Evolutionary conservation across 2,797 vertebrate species (phyloP), one percentile per base, ranked within the genome.

Genomic region (Sebastes hubbsi): DNA sequence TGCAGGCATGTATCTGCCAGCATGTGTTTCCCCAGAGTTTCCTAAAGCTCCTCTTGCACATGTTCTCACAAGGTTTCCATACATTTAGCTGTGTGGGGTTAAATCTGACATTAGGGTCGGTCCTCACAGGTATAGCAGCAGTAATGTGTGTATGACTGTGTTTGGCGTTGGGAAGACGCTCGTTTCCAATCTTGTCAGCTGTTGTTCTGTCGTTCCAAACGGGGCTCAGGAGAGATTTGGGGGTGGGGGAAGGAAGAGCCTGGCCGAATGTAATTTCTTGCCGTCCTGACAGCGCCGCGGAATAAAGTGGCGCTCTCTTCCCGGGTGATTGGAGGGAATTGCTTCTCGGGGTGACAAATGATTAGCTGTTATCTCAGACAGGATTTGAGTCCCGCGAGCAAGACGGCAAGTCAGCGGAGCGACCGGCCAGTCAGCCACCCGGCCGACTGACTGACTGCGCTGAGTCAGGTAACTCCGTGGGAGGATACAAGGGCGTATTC

Each of bases 311-410:
- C 92, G 94, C 96, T 95, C 85, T 97, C 96, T 96, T 97, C 95
- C 96, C 91, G 95, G 96, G 95, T 95, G 96, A 97, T 98, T 97
- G 97, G 96, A 95, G 97, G 97, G 97, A 98, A 98, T 98, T 98
- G 97, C 97, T 98, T 98, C 97, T 97, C 95, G 93, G 95, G 96
- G 96, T 97, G 97, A 98, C 96, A 97, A 98, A 98, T 98, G 98
- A 99, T 99, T 98, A 98, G 96, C 97, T 93, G 95, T 97, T 98
- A 99, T 99, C 97, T 98, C 92, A 14, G 96, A 94, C 95, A 91
- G 95, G 97, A 97, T 98, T 98, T 97, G 96, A 98, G 98, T 97
- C 96, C 96, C 95, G 88, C 95, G 93, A 97, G 96, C 95, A 95
- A 59, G 96, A 96, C 66, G 10, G 55, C 74, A 10, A 84, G 89